These are phyloP conservation scores for Chrysolina oricalcia DNA, from an alignment of 2,888 invertebrate species.

Conservation along the genomic window DNA sequence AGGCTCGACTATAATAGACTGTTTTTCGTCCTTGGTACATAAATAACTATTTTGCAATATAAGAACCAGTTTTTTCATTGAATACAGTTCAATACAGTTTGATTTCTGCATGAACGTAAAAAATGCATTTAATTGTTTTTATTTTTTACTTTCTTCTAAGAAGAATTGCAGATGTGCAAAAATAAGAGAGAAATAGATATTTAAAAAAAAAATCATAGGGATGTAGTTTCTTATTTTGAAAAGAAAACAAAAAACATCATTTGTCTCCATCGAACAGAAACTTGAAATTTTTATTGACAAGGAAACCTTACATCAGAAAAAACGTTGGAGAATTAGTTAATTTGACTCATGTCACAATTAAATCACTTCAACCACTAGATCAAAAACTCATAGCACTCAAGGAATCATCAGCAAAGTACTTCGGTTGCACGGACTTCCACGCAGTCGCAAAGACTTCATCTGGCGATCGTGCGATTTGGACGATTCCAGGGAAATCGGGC, in stretches of 20 bases:
- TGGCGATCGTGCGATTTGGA: slow-evolving; percentile 64
- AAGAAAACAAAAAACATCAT: background rate
- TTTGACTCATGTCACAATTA: background rate
- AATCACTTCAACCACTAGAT: slow-evolving; percentile 21
- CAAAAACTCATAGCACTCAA: slow-evolving; percentile 38
- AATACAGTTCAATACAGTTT: too few relatives aligned
- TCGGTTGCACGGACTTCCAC: slow-evolving; percentile 68
- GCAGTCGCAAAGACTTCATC: slow-evolving; percentile 66
- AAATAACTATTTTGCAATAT: too few relatives aligned
- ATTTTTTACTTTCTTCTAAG: too few relatives aligned
- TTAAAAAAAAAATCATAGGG: too few relatives aligned
- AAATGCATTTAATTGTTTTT: too few relatives aligned
- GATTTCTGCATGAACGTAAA: too few relatives aligned
- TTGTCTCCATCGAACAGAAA: background rate
- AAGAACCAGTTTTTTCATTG: too few relatives aligned
- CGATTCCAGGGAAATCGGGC: slow-evolving; percentile 64
- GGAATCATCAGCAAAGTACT: slow-evolving; percentile 65
- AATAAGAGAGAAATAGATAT: too few relatives aligned
- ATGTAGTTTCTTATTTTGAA: too few relatives aligned
- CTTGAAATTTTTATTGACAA: background rate
- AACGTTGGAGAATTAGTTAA: background rate
- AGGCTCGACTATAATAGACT: too few relatives aligned
- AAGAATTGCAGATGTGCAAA: too few relatives aligned
- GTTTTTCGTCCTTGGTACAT: too few relatives aligned
- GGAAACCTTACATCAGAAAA: background rate